Evolutionary conservation across 2,888 invertebrate genomes (phyloP).

Genomic region (Coleophora deauratella): DNA sequence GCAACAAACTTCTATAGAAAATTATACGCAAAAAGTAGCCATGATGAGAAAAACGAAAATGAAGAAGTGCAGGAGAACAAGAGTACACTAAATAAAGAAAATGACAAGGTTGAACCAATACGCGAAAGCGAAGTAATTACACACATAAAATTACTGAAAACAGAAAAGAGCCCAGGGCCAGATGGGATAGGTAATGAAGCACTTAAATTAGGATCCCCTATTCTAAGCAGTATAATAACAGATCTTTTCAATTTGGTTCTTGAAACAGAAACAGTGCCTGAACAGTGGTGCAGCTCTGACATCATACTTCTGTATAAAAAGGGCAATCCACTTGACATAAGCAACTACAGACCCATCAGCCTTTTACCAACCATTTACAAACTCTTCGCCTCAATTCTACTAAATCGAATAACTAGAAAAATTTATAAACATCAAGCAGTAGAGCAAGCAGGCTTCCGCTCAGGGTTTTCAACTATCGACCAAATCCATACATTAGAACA

Average conservation of each 20-base stretch:
- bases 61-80: not conserved
- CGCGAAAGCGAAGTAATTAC: not conserved
- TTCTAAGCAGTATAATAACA: not conserved
- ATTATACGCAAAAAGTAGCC: not conserved
- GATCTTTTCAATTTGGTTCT: not conserved
- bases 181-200: not conserved
- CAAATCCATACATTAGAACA: not conserved
- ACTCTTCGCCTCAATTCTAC: not conserved
- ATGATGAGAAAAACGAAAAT: not conserved
- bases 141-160: not conserved
- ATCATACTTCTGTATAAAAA: not conserved
- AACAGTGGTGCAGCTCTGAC: not conserved
- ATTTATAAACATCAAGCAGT: not conserved
- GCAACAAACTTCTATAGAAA: slow-evolving; percentile 10
- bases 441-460: not conserved
- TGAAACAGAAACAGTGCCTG: not conserved
- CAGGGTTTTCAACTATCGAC: not conserved
- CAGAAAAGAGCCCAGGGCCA: not conserved
- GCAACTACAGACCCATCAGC: not conserved
- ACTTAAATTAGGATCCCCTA: not conserved
- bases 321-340: not conserved
- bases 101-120: no score
- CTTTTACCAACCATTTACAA: not conserved
- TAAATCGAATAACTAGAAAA: not conserved
- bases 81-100: not conserved